These are phyloP conservation scores for Indicator maculatus DNA, from an alignment of 2,113 vertebrate genomes.

Conservation along the genomic window DNA sequence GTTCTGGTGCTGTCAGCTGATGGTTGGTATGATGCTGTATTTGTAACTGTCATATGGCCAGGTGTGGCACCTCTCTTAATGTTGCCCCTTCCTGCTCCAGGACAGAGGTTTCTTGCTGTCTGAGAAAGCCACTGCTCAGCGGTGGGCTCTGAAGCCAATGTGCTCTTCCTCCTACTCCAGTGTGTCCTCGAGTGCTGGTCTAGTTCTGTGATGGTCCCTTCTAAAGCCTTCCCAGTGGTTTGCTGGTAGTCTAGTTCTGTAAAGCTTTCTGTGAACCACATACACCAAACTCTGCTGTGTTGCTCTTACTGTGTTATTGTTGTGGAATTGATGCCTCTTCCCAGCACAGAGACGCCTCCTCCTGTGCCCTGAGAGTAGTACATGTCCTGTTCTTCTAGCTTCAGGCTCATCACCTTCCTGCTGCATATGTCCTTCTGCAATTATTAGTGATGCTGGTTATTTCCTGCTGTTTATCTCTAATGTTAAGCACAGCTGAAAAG, in stretches of 20 bases:
- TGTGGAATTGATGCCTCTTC: conserved; percentile 24
- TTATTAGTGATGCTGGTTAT: background rate
- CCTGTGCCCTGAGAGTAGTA: background rate
- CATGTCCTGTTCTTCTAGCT: background rate
- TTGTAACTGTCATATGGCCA: background rate
- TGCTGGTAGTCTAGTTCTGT: background rate
- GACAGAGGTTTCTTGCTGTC: conserved; percentile 35
- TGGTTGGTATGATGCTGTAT: background rate
- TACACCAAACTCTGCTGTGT: background rate
- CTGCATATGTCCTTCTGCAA: background rate
- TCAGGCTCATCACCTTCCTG: background rate
- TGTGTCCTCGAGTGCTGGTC: conserved; percentile 65
- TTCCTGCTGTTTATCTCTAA: background rate
- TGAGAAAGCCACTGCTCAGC: background rate
- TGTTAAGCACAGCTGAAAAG: background rate
- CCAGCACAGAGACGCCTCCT: background rate
- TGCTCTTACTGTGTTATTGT: background rate
- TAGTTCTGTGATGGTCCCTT: conserved; percentile 85
- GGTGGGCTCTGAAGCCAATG: background rate
- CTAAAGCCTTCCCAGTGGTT: conserved; percentile 39
- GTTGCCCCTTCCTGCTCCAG: background rate
- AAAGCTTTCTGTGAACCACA: background rate
- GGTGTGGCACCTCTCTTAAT: background rate
- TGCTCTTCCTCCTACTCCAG: conserved; percentile 9
- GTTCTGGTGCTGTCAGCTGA: background rate